Percentiles rank a stretch among this genome's conserved stretches.
phyloP scores from a whole-genome alignment of 2,888 invertebrate species.

The Microctonus brassicae region DNA sequence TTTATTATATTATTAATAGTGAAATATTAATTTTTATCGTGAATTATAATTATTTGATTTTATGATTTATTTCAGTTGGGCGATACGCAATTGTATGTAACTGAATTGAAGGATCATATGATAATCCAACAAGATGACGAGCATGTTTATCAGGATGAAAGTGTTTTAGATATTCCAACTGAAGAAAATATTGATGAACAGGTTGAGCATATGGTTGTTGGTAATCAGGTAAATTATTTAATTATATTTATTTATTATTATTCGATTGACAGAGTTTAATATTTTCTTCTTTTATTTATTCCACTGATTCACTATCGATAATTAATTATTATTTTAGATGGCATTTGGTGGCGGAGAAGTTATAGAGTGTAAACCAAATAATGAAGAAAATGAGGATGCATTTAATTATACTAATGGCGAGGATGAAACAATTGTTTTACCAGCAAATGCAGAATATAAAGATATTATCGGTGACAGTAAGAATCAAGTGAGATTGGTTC shows the following conservation, averaged over 20 bases:
- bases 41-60: not conserved
- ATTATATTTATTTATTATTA: constrained; percentile 12
- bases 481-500: constrained; percentile 62
- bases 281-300: no score
- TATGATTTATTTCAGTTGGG: constrained; percentile 50
- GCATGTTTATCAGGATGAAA: constrained; percentile 60
- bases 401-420: constrained; percentile 61
- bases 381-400: constrained; percentile 57
- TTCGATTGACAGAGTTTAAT: no score
- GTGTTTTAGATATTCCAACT: constrained; percentile 56
- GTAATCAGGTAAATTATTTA: constrained; percentile 55
- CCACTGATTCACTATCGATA: not conserved
- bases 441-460: constrained; percentile 60
- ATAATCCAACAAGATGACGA: constrained; percentile 69
- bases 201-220: constrained; percentile 59
- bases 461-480: constrained; percentile 57
- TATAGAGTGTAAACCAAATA: constrained; percentile 59
- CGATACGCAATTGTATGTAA: constrained; percentile 71
- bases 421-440: constrained; percentile 61
- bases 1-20: constrained; percentile 10
- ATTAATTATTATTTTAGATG: constrained; percentile 48
- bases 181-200: constrained; percentile 51
- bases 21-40: not conserved
- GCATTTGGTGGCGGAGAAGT: constrained; percentile 52
- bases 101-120: constrained; percentile 72